Base-by-base conservation (phyloP, 2,888 invertebrate genomes). In the Acanthosoma haemorrhoidale region DNA sequence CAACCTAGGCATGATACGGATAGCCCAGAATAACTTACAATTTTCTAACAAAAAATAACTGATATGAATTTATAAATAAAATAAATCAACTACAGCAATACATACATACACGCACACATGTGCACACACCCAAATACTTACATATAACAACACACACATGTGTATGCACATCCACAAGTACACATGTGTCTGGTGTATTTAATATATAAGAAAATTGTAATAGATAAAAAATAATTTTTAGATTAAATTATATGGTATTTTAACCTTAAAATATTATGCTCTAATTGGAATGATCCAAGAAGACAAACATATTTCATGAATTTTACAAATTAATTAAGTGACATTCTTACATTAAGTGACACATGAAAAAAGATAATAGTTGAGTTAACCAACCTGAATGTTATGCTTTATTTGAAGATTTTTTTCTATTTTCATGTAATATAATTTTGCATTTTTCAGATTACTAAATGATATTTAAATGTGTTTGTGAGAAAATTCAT, bases 1-100 rank as follows among this genome's bases (percentile, higher is more conserved):
- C 51, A 25, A 51, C 51, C 21, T 25, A 51, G 51, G 51, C 51
- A 51, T 51, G 51, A 51, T 51, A 51, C 21, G 51, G 25, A 16
- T 51, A 51, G 51, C 51, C 51, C 51, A 51, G 51, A 51, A 51
- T 51, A 51, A 51, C 51, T 51, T 51, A 51, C 25, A 51, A 51
- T 51, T 51, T 51, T 25, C 51, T 51, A 51, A 51, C 13, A 13
- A 51, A 51, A 51, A 51, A 16, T 6, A 41, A 21, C 21, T 51
- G 51, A 51, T 51, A 51, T 51, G 51, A 51, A 25, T 25, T 51
- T 51, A 18, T 13, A 51, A 51, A n/a, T 51, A 51, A 51, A 51
- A 51, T 51, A 51, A 25, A 25, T 51, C 25, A 51, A 51, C 51
- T 51, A 51, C 13, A 51, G 13, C 51, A n/a, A n/a, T n/a, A 51